These are phyloP conservation scores for Chymomyza procnemis DNA, from an alignment of 2,888 invertebrate genomes.

Conservation along the genomic window DNA sequence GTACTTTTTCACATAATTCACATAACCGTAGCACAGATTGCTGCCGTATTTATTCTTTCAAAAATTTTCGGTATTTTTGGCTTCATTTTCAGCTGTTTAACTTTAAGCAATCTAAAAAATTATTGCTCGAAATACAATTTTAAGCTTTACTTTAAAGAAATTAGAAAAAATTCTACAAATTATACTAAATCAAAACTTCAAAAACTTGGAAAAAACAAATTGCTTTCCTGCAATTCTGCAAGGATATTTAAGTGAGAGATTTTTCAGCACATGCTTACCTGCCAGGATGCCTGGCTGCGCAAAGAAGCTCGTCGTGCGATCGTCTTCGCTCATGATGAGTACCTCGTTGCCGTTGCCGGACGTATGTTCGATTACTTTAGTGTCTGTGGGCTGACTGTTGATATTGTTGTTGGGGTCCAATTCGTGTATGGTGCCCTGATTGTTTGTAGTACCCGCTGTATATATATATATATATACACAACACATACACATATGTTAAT, in stretches of 20 bases:
- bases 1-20: too few species aligned
- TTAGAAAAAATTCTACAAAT: too few species aligned
- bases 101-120: too few species aligned
- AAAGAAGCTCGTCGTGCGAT: constrained; percentile 93
- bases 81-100: too few species aligned
- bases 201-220: background rate
- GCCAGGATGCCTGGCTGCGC: constrained; percentile 96
- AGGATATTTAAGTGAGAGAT: background rate
- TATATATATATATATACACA: too few species aligned
- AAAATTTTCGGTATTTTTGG: too few species aligned
- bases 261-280: constrained; percentile 81
- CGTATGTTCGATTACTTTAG: constrained; percentile 75
- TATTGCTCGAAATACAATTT: too few species aligned
- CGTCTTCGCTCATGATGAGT: constrained; percentile 90
- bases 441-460: constrained; percentile 68
- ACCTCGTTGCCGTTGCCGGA: constrained; percentile 81
- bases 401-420: constrained; percentile 75
- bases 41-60: too few species aligned
- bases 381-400: constrained; percentile 76
- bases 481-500: too few species aligned
- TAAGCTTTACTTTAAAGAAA: too few species aligned
- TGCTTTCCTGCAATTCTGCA: background rate
- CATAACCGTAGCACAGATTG: too few species aligned
- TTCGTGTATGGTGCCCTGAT: constrained; percentile 72
- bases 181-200: too few species aligned